phyloP scores from a whole-genome alignment of 2,113 vertebrate species.

The Pholis gunnellus region DNA sequence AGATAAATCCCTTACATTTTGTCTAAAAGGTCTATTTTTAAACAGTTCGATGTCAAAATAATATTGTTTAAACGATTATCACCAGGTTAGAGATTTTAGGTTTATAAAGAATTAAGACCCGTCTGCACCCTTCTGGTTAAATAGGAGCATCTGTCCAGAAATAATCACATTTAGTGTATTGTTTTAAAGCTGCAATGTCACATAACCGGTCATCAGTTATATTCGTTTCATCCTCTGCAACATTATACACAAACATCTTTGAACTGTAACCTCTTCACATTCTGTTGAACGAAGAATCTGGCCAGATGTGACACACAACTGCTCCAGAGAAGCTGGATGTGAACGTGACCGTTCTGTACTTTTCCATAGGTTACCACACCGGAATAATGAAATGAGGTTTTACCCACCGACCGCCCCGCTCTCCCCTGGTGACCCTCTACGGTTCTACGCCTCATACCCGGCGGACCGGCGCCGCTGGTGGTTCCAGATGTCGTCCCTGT shows the following conservation, averaged over 20 bases:
- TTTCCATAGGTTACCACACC: conserved; percentile 55
- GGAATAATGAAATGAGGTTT: conserved; percentile 8
- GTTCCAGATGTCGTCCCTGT: conserved; percentile 81
- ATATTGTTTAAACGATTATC: not conserved
- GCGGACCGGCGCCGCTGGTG: conserved; percentile 70
- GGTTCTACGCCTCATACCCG: conserved; percentile 70
- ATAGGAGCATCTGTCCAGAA: not conserved
- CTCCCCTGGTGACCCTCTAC: not conserved
- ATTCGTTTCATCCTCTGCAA: not conserved
- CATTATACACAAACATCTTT: not conserved
- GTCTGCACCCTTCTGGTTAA: not conserved
- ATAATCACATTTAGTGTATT: not conserved
- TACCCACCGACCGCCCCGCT: conserved; percentile 3
- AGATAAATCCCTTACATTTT: not conserved
- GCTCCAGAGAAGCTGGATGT: not conserved
- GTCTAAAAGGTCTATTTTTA: too few relatives aligned
- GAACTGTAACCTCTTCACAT: not conserved
- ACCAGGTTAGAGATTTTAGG: not conserved
- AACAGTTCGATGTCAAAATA: not conserved
- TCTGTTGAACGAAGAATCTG: not conserved
- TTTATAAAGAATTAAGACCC: not conserved
- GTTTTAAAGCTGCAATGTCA: not conserved
- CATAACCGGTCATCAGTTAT: not conserved
- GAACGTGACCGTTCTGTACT: not conserved
- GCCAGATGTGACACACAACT: not conserved